Evolutionary conservation across 2,113 vertebrate genomes (phyloP).

Genomic region (Apodemus speciosus): DNA sequence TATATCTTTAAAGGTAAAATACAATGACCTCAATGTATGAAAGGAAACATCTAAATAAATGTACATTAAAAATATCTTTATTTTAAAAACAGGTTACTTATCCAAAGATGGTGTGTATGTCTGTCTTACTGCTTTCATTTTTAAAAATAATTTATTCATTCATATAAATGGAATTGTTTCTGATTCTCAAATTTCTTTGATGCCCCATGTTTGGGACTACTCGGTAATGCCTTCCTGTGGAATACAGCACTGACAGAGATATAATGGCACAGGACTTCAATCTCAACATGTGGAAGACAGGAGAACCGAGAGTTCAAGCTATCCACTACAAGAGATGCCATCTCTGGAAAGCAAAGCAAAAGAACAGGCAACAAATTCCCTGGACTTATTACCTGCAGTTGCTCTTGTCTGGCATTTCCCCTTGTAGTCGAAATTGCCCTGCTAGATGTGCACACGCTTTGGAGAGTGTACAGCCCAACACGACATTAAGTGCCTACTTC

Average conservation of each 20-base stretch:
- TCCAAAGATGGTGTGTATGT: background rate
- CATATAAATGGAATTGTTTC: background rate
- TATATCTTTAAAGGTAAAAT: background rate
- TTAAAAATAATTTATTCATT: background rate
- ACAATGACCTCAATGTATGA: background rate
- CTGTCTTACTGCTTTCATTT: background rate
- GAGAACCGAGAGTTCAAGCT: background rate
- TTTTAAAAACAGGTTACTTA: background rate
- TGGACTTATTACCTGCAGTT: no score
- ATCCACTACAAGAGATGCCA: background rate
- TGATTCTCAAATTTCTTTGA: background rate
- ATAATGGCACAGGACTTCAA: background rate
- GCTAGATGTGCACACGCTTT: background rate
- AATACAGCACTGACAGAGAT: background rate
- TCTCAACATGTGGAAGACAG: background rate
- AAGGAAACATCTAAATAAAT: slow-evolving; percentile 18
- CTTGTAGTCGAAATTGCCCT: background rate
- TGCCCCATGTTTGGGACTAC: background rate
- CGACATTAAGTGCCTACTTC: background rate
- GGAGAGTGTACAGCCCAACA: background rate
- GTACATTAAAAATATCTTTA: background rate
- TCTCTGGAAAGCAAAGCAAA: background rate
- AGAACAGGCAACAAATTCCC: background rate
- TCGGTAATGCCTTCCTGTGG: background rate
- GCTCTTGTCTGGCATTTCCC: background rate